Conservation (phyloP, 2,797 vertebrate species). For the Poeciliopsis presidionis region DNA sequence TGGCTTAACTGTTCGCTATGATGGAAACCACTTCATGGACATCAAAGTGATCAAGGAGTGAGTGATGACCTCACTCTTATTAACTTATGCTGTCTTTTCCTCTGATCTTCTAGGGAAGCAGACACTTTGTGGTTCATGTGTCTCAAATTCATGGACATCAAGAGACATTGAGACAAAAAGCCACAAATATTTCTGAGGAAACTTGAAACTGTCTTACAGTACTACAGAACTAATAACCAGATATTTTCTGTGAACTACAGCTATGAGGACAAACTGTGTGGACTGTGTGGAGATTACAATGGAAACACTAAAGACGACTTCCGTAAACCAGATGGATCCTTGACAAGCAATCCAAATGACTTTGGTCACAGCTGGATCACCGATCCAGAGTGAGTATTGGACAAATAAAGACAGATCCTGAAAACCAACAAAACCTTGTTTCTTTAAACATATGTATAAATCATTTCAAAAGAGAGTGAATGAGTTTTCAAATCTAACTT, state of each 20-base stretch:
- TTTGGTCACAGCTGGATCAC: constrained; percentile 84
- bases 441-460: background rate
- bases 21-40: constrained; percentile 82
- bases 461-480: background rate
- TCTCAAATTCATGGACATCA: background rate
- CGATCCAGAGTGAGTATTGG: constrained; percentile 57
- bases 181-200: background rate
- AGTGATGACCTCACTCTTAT: constrained; percentile 39
- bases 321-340: constrained; percentile 74
- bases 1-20: constrained; percentile 82
- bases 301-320: constrained; percentile 74
- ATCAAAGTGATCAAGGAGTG: constrained; percentile 82
- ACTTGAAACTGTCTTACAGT: background rate
- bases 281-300: constrained; percentile 81
- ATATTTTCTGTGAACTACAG: constrained; percentile 48
- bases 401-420: background rate
- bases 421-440: background rate
- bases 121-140: background rate
- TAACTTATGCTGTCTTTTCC: background rate
- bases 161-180: background rate
- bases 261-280: constrained; percentile 74
- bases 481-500: background rate
- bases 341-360: constrained; percentile 64
- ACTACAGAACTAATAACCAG: background rate
- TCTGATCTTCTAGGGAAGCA: background rate